Evolutionary conservation across 2,797 vertebrate genomes (phyloP).

Genomic region (Oryzias dopingdopingensis): DNA sequence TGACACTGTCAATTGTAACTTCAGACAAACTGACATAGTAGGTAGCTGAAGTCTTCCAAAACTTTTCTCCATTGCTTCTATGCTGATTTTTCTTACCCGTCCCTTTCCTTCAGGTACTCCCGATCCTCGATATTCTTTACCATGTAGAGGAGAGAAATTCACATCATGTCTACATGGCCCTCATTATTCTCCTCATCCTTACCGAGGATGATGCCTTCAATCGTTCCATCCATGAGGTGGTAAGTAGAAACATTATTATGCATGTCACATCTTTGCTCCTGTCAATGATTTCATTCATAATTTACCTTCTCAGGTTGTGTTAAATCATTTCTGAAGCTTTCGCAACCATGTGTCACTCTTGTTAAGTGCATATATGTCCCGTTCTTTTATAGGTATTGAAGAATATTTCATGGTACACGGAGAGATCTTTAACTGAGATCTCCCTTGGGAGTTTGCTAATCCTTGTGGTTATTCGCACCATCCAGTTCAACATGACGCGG

Average conservation of each 20-base stretch:
- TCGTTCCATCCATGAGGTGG: constrained; percentile 96
- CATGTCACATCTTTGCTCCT: constrained; percentile 6
- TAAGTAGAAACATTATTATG: constrained; percentile 67
- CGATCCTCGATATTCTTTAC: constrained; percentile 97
- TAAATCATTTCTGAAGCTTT: constrained; percentile 15
- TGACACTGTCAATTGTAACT: too few species aligned
- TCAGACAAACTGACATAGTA: too few species aligned
- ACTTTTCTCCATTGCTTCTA: neutral
- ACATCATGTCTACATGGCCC: constrained; percentile 98
- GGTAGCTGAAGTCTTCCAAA: too few species aligned
- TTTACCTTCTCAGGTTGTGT: neutral
- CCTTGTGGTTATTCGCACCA: constrained; percentile 96
- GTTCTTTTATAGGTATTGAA: constrained; percentile 85
- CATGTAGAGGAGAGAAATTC: constrained; percentile 96
- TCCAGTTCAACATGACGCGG: constrained; percentile 99
- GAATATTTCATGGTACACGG: constrained; percentile 95
- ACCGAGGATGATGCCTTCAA: constrained; percentile 98
- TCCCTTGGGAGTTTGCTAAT: constrained; percentile 96
- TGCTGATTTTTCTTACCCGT: neutral
- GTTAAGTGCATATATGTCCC: neutral
- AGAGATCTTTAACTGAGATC: constrained; percentile 95
- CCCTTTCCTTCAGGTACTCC: constrained; percentile 83
- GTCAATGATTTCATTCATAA: neutral
- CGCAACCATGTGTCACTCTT: neutral
- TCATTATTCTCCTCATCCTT: constrained; percentile 96